Evolutionary conservation across 1,140 invertebrate genomes (phyloP), one percentile per base, ranked within the genome.

Genomic region (Theocolax elegans): DNA sequence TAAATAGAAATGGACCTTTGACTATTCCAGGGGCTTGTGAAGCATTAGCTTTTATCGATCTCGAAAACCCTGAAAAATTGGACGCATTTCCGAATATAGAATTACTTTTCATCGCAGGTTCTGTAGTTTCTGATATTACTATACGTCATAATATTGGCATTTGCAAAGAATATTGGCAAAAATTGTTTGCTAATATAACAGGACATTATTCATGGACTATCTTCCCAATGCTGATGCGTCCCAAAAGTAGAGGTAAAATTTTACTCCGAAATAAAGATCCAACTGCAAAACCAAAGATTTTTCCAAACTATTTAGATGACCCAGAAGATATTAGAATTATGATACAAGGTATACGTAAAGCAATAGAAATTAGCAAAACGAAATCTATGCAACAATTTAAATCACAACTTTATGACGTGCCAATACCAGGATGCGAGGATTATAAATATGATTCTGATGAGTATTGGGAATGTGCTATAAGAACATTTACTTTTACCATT

Each of bases 301-400:
- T 90, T 73, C 90, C 91, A 6, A 89, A 89, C 71, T 91, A 91
- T 72, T 82, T 91, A 35, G 81, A 83, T 21, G 78, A 88, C 58
- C 82, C 81, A 1, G 75, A 84, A 6, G 88, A 89, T 72, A 79
- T 89, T 63, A 75, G 78, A 19, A 79, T 79, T 0, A 75, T 89
- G 62, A 81, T 88, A 7, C 87, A 88, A 76, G 87, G 87, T 7
- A 80, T 85, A 15, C 84, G 84, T 25, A 67, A 77, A 48, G 81
- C 83, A 1, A 73, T 62, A 17, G 27, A 23, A 23, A 1, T 69
- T 17, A 49, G 12, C 3, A 81, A 69, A 86, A 87, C 77, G 83
- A 76, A 51, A 72, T 29, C 35, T 7, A 27, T 69, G 21, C 21
- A 69, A 21, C n/a, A 15, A 27, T 69, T 49, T n/a, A 21, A 76